These are phyloP conservation scores for Cercopithecus mona DNA, from an alignment of 2,113 vertebrate species.

Conservation along the genomic window DNA sequence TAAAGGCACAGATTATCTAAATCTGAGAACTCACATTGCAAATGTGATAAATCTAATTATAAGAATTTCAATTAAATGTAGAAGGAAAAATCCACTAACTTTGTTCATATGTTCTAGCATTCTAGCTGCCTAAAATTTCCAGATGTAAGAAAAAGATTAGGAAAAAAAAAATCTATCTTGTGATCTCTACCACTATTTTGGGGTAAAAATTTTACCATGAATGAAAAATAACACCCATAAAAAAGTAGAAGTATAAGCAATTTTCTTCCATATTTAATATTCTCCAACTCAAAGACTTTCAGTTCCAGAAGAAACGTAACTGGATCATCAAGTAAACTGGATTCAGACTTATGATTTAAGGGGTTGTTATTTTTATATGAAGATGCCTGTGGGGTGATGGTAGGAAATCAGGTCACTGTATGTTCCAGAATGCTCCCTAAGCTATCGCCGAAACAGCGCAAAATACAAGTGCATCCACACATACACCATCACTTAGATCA, in stretches of 20 bases:
- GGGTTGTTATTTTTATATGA: background rate
- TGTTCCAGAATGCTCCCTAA: background rate
- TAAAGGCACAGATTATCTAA: background rate
- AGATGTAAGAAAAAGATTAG: background rate
- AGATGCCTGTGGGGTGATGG: background rate
- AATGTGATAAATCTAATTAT: background rate
- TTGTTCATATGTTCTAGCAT: background rate
- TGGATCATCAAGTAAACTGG: background rate
- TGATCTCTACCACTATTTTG: background rate
- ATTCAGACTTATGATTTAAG: background rate
- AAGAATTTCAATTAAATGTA: conserved; percentile 7
- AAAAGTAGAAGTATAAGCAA: background rate
- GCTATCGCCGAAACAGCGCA: background rate
- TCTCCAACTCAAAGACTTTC: background rate
- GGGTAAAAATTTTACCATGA: background rate
- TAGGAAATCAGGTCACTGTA: background rate
- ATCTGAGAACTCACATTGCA: background rate
- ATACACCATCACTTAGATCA: too few species aligned
- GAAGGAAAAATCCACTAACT: background rate
- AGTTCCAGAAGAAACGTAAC: background rate
- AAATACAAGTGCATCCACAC: background rate
- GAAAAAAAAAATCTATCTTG: background rate
- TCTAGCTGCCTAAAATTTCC: background rate
- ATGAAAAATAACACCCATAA: background rate
- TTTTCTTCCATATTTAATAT: background rate